Conservation (phyloP, 1,140 invertebrate species). For the Colletes latitarsis region DNA sequence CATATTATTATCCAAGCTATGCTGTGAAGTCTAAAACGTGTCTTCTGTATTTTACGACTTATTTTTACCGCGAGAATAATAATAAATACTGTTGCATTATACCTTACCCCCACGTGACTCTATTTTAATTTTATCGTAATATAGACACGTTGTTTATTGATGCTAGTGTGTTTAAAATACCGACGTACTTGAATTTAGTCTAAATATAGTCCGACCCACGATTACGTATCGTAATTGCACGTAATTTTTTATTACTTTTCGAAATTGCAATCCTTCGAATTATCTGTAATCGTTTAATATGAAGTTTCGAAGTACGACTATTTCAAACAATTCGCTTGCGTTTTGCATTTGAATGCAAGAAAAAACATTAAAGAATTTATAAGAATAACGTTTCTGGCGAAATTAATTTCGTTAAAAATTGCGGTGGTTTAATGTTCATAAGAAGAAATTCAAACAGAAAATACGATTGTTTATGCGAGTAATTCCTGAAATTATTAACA, state of each 20-base stretch:
- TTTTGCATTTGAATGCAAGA: no score
- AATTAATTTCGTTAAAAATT: no score
- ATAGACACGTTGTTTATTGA: not conserved
- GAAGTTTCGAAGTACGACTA: not conserved
- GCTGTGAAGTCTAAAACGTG: no score
- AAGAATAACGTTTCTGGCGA: no score
- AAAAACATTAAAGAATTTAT: no score
- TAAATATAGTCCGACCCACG: not conserved
- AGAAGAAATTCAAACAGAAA: no score
- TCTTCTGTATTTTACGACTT: not conserved
- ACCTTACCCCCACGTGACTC: not conserved
- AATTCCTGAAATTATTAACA: no score
- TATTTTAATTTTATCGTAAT: not conserved
- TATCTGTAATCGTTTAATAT: not conserved
- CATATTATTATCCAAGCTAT: not conserved
- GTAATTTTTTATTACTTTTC: not conserved
- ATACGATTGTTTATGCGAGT: no score
- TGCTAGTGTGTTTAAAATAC: not conserved
- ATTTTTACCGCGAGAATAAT: conserved; percentile 2
- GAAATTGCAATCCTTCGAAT: not conserved
- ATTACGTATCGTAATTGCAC: not conserved
- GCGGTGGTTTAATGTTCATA: no score
- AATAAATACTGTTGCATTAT: conserved; percentile 1
- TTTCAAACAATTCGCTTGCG: no score
- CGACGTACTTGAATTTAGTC: not conserved